Base-by-base conservation (phyloP, 2,797 vertebrate species). In the Alexandromys oeconomus region DNA sequence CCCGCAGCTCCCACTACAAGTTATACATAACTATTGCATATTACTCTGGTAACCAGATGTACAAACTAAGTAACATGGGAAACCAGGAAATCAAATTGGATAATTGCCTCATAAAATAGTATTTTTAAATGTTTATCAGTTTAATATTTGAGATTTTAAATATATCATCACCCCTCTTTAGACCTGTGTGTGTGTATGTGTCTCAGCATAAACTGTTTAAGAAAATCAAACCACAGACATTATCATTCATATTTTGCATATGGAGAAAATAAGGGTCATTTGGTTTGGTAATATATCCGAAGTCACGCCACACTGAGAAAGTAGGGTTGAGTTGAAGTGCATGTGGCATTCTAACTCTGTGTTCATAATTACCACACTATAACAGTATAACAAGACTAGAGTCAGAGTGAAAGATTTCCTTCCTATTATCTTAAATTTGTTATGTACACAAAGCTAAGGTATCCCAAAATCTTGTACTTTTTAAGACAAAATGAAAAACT, bases 201-300 rank as follows among this genome's bases (percentile, higher is more conserved):
- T 48, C 6, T 78, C 15, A 87, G 2, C 34, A 13, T 54, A 48
- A 92, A 51, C 80, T 91, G 2, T 63, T 51, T 86, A 91, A 91
- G 46, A 87, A 89, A 86, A 69, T 21, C 81, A 81, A 82, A 57
- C 43, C 17, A 63, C 6, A 12, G 27, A 21, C 40, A 89, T 92
- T 87, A 71, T 84, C 76, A 71, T 17, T 43, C 48, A 46, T 82
- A 23, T 34, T 77, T 84, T n/a, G 25, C n/a, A 91, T n/a, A 63
- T 82, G 25, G 67, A 78, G 12, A 94, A 82, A 89, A 6, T 61
- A 76, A 92, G 17, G 9, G 1, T 73, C 61, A 59, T 8, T 79
- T 65, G 3, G 61, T 88, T 61, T 93, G 46, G 77, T 88, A 77
- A 92, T 7, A 89, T 65, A 79, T 40, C 29, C 57, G 86, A 87